Base-by-base conservation (phyloP, 2,888 invertebrate species). In the Drosophila pseudotakahashii region DNA sequence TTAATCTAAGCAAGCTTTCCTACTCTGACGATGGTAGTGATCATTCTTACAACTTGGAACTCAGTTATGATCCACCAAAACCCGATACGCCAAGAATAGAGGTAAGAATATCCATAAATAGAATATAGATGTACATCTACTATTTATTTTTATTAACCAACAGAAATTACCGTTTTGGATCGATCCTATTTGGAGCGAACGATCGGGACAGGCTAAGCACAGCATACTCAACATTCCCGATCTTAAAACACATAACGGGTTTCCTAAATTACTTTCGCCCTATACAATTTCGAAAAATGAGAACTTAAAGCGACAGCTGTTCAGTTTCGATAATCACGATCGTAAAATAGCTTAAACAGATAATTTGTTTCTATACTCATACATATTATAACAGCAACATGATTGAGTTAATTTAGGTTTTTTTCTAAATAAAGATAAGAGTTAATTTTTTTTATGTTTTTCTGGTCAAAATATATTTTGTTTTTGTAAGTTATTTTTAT, bases 141-240 rank as follows among this genome's bases (percentile, higher is more conserved):
- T 2, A 9, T 11, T 13, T 53, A 26, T 13, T 2, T 26, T 9
- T 16, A 16, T 3, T 32, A 10, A 2, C 5, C 48, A 59, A 19
- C 50, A 92, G 92, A 89, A 88, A 66, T 68, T 91, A 68, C 92
- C 92, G 2, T 92, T 91, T 77, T 92, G 92, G 92, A 90, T 91
- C 55, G 92, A 92, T 86, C 92, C 92, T 3, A 89, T 92, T 59
- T 92, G 92, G 92, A 81, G 88, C 71, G 89, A 86, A 73, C 77
- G 71, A 73, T 73, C 73, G 69, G 75, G 58, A 32, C 67, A 75
- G 30, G 52, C 66, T 0, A 81, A 61, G 13, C 73, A 66, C 14
- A 74, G 76, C 26, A 30, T 90, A 83, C 83, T 91, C 34, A 91
- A 91, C 66, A 90, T 91, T 57, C 90, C 91, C 4, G 91, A 92